phyloP scores from a whole-genome alignment of 2,797 vertebrate species.

The Melanitta fusca region DNA sequence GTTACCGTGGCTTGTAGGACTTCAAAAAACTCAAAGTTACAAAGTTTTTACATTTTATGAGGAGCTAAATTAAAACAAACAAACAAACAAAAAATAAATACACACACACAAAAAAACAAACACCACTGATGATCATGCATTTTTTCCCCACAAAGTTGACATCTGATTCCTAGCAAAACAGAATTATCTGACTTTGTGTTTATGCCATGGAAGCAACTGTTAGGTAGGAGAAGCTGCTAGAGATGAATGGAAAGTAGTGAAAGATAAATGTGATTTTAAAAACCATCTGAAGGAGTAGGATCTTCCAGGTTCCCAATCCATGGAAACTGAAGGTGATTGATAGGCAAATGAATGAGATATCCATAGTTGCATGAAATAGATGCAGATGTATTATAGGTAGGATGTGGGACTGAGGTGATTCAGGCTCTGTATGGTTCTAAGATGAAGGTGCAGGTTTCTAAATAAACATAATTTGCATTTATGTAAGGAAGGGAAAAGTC shows the following conservation, averaged over 20 bases:
- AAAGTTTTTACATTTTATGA: neutral
- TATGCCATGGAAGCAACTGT: neutral
- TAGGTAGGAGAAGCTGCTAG: neutral
- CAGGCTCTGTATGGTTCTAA: neutral
- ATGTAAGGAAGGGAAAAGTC: neutral
- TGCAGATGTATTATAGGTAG: neutral
- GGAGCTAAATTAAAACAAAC: neutral
- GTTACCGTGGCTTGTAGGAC: neutral
- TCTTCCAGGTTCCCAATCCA: neutral
- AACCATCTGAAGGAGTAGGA: neutral
- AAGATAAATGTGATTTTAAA: neutral
- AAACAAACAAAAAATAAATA: accelerated
- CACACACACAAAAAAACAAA: neutral
- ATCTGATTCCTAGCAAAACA: neutral
- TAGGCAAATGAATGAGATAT: neutral
- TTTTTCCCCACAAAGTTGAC: neutral
- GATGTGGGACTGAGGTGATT: neutral
- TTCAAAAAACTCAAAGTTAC: neutral
- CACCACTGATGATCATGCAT: neutral
- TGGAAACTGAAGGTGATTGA: neutral
- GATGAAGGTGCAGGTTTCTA: neutral
- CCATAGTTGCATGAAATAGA: neutral
- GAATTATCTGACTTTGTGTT: neutral
- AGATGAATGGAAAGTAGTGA: neutral
- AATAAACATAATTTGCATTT: neutral